phyloP scores from a whole-genome alignment of 2,888 invertebrate species.

The Agonum fuliginosum region DNA sequence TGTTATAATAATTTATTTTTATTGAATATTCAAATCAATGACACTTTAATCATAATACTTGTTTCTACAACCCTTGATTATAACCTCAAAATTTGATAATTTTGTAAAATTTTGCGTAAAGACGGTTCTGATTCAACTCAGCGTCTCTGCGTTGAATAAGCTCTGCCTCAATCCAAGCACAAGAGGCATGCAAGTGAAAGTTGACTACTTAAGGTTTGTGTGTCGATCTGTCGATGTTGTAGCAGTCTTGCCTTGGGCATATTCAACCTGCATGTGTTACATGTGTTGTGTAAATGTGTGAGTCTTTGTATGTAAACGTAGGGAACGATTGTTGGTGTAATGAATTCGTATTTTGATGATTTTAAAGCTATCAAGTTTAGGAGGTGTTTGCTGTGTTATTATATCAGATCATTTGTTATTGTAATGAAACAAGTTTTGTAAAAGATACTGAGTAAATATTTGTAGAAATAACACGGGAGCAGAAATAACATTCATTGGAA shows the following conservation, averaged over 20 bases:
- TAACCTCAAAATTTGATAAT: too few species aligned
- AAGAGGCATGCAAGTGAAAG: constrained; percentile 8
- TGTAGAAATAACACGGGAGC: background rate
- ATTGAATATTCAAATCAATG: too few species aligned
- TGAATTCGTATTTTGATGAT: background rate
- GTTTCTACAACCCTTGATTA: too few species aligned
- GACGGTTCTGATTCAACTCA: too few species aligned
- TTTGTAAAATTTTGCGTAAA: too few species aligned
- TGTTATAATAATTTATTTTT: too few species aligned
- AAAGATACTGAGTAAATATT: background rate
- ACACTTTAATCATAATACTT: too few species aligned
- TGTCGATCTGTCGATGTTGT: background rate
- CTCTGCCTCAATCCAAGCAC: background rate
- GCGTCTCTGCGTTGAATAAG: background rate
- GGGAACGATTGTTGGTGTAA: background rate
- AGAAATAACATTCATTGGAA: too few species aligned
- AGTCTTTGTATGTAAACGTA: background rate
- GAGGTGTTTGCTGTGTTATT: background rate
- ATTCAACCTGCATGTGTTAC: background rate
- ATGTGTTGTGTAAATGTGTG: background rate
- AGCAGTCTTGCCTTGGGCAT: constrained; percentile 10
- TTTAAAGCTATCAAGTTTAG: background rate
- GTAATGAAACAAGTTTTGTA: background rate
- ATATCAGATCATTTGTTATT: background rate
- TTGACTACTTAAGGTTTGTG: background rate